Conservation (phyloP, 2,888 invertebrate genomes). For the Orthosia incerta region DNA sequence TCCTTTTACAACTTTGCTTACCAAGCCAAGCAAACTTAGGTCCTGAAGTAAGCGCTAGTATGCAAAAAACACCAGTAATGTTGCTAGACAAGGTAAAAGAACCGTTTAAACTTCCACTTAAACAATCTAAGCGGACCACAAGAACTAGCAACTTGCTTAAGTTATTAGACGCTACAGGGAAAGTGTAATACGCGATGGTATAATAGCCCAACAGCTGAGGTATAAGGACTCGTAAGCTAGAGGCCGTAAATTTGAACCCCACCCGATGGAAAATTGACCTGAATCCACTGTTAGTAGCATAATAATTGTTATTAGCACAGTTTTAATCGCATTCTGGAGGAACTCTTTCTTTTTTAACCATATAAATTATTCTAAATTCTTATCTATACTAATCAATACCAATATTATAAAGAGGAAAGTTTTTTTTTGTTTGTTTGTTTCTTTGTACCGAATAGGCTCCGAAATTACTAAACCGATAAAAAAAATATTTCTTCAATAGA, state of each 20-base stretch:
- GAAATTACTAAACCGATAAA: too few relatives aligned
- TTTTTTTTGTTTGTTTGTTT: too few relatives aligned
- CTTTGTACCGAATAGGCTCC: too few relatives aligned
- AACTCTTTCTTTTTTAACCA: neutral
- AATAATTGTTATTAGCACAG: neutral
- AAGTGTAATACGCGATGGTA: constrained; percentile 32
- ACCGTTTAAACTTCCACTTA: constrained; percentile 34
- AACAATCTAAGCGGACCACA: constrained; percentile 42
- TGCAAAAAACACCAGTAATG: constrained; percentile 4
- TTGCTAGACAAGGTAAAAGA: constrained; percentile 16
- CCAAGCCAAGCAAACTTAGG: constrained; percentile 22
- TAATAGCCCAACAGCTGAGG: constrained; percentile 5
- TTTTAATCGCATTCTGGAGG: neutral
- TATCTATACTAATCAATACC: too few relatives aligned
- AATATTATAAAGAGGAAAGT: too few relatives aligned
- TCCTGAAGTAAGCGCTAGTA: constrained; percentile 4
- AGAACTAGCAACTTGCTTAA: constrained; percentile 44
- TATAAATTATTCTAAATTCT: neutral
- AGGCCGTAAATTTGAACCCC: constrained; percentile 24
- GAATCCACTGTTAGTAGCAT: neutral
- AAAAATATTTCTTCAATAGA: too few relatives aligned
- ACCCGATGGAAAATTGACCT: constrained; percentile 22
- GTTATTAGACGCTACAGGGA: constrained; percentile 40
- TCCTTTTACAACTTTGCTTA: constrained; percentile 11
- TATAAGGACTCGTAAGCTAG: neutral